These are phyloP conservation scores for Schizaphis graminum DNA, from an alignment of 2,888 invertebrate species.

Conservation along the genomic window DNA sequence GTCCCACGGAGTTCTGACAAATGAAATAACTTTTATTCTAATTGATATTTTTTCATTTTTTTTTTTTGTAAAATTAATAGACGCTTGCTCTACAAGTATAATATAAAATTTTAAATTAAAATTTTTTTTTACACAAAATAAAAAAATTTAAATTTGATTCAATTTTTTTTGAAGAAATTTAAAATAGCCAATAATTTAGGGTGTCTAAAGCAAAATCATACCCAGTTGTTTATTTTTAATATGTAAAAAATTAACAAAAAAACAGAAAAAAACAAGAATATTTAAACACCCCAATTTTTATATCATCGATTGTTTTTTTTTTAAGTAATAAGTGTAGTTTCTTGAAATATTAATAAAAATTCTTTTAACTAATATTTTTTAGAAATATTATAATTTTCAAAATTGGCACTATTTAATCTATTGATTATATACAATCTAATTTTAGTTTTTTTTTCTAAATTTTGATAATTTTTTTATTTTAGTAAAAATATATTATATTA, in stretches of 20 bases:
- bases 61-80: no score
- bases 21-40: no score
- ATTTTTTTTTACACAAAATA: no score
- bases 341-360: not conserved
- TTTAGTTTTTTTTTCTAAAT: not conserved
- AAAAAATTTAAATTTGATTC: no score
- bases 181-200: no score
- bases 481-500: no score
- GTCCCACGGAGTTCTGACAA: no score
- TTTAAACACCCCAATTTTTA: not conserved
- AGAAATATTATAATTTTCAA: not conserved
- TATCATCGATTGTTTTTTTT: not conserved
- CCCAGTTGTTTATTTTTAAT: no score
- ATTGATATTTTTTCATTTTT: no score
- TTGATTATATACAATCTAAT: not conserved
- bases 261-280: not conserved
- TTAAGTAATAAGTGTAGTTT: not conserved
- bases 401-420: not conserved
- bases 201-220: not conserved
- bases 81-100: no score
- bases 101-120: no score
- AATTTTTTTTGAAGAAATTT: no score
- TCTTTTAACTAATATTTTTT: not conserved
- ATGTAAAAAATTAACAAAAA: not conserved
- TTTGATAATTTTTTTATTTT: not conserved